Base-by-base conservation (phyloP, 2,888 invertebrate species). In the Nomada ruficornis region DNA sequence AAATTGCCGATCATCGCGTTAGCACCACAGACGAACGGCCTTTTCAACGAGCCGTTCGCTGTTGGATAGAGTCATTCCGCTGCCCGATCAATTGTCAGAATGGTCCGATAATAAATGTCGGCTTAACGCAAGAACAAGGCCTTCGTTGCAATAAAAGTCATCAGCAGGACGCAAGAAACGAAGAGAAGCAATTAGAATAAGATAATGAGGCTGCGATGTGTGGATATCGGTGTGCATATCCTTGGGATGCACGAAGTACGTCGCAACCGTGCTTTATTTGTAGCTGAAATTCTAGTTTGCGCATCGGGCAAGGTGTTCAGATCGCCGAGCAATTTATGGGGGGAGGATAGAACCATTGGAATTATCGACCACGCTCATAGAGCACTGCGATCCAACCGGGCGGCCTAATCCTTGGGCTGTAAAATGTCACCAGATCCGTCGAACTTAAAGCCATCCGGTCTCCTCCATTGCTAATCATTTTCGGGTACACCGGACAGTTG, bases 361-460 rank as follows among this genome's bases (percentile, higher is more conserved):
- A 70, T 60, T 59, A 70, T 70, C 70, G 50, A 71, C 20, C 11
- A 20, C 23, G 60, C 50, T 29, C 42, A 71, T 60, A 62, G 50
- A 71, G 62, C 36, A 18, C 29, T 60, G 59, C 36, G 44, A 26
- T 2, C 26, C 44, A 44, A 26, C 26, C 20, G n/a, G 20, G 60
- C 36, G 52, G 36, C 36, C 44, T 11, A 11, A 20, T 52, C 60
- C 50, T 62, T 71, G 60, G 60, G 60, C 60, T 59, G 18, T 50
- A 23, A 29, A 71, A 62, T 50, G 60, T 62, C 70, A 20, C 60
- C 70, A 23, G 52, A 50, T 52, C 15, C n/a, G 11, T 18, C 42
- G 47, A 44, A 68, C 50, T 13, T 5, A 9, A 15, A 67, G 36
- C 18, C 29, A 4, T 36, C 36, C 26, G 26, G 26, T 15, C 15